These are phyloP conservation scores for Lagodon rhomboides DNA, from an alignment of 2,797 vertebrate genomes.

Conservation along the genomic window DNA sequence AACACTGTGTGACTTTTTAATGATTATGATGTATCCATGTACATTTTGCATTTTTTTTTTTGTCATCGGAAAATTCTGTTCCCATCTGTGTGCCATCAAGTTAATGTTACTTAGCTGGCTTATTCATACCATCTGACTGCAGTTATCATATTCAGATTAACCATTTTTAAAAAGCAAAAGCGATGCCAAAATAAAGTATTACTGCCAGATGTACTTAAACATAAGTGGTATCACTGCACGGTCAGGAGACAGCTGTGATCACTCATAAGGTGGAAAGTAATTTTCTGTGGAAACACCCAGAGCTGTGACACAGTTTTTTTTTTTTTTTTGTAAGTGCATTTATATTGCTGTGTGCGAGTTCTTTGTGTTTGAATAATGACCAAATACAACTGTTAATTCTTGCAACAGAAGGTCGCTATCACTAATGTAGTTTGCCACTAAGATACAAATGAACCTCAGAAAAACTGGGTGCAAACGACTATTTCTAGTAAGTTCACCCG, in stretches of 20 bases:
- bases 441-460: slow-evolving; percentile 54
- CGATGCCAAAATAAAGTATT: not conserved
- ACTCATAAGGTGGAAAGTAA: slow-evolving; percentile 18
- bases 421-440: slow-evolving; percentile 33
- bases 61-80: not conserved
- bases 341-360: slow-evolving; percentile 34
- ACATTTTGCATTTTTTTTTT: not conserved
- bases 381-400: slow-evolving; percentile 47
- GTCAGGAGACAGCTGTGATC: slow-evolving; percentile 5
- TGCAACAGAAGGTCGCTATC: slow-evolving; percentile 26
- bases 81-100: slow-evolving; percentile 16
- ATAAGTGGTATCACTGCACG: slow-evolving; percentile 9
- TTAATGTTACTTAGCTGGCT: slow-evolving; percentile 4
- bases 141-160: not conserved
- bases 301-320: slow-evolving; percentile 43
- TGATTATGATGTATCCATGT: not conserved
- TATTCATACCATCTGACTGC: not conserved
- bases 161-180: not conserved
- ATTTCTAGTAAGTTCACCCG: slow-evolving; percentile 53
- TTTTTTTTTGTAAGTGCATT: slow-evolving; percentile 17
- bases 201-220: not conserved
- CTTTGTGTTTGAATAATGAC: slow-evolving; percentile 58
- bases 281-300: slow-evolving; percentile 4
- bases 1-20: slow-evolving; percentile 12
- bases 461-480: slow-evolving; percentile 54